Evolutionary conservation across 2,113 vertebrate genomes (phyloP).

Genomic region (Callorhinus ursinus): DNA sequence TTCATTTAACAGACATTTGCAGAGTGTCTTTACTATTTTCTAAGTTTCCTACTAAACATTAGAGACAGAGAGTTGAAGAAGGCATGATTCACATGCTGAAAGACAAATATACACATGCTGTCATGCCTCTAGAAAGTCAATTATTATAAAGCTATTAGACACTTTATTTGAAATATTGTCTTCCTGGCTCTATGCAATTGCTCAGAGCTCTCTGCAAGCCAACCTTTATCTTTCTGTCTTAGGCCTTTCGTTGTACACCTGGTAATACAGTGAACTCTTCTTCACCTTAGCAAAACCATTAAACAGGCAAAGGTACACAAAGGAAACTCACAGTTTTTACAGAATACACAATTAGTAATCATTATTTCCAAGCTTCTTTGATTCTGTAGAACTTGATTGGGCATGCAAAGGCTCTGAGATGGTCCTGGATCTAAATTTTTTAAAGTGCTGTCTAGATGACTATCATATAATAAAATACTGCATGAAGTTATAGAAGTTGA

Average conservation of each 20-base stretch:
- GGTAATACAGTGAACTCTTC: background rate
- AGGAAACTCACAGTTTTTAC: background rate
- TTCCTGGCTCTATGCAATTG: background rate
- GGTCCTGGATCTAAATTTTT: conserved; percentile 30
- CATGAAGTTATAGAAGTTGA: conserved; percentile 27
- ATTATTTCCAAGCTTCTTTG: conserved; percentile 32
- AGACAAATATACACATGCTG: background rate
- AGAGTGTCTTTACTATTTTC: too few relatives aligned
- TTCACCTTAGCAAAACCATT: background rate
- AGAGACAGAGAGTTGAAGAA: background rate
- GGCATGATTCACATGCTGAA: background rate
- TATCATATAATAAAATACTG: conserved; percentile 27
- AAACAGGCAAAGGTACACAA: background rate
- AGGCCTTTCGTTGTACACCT: background rate
- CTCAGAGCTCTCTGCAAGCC: background rate
- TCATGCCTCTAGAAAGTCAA: background rate
- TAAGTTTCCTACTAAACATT: background rate
- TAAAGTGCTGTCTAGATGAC: conserved; percentile 16
- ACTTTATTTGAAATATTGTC: background rate
- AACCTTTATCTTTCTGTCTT: background rate
- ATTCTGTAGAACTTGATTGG: conserved; percentile 12
- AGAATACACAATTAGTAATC: conserved; percentile 21
- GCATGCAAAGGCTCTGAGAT: conserved; percentile 22
- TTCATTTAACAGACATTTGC: background rate
- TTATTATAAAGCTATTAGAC: background rate